phyloP scores from a whole-genome alignment of 2,797 vertebrate species.

The Coranthus polyacanthus region DNA sequence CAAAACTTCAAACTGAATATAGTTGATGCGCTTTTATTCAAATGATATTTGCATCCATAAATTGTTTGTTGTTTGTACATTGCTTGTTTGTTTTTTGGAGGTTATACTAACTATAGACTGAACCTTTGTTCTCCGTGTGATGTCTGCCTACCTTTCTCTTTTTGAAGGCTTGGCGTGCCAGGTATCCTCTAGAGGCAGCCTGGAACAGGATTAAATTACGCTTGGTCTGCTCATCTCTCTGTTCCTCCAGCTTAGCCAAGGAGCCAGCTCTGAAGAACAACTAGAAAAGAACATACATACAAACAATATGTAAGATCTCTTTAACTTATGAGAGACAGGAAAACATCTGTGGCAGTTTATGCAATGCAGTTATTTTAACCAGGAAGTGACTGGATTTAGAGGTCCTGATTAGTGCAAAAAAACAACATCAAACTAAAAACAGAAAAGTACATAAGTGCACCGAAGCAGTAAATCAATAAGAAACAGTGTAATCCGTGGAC shows the following conservation, averaged over 20 bases:
- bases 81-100: slow-evolving; percentile 9
- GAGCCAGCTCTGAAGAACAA: slow-evolving; percentile 97
- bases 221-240: slow-evolving; percentile 95
- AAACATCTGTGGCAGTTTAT: slow-evolving; percentile 22
- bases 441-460: slow-evolving; percentile 62
- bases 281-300: slow-evolving; percentile 77
- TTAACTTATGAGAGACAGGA: slow-evolving; percentile 29
- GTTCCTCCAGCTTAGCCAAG: slow-evolving; percentile 93
- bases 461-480: slow-evolving; percentile 70
- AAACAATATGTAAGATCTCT: slow-evolving; percentile 24
- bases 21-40: neutral
- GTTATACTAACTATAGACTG: neutral
- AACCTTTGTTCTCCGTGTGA: too few relatives aligned
- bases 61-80: neutral
- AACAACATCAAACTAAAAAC: slow-evolving; percentile 40
- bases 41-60: neutral
- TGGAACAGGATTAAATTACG: slow-evolving; percentile 94
- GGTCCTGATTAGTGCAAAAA: slow-evolving; percentile 20
- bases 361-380: slow-evolving; percentile 38
- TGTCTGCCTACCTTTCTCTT: slow-evolving; percentile 92
- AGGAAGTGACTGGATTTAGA: slow-evolving; percentile 30
- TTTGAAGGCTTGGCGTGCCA: slow-evolving; percentile 95
- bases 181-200: slow-evolving; percentile 93
- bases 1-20: neutral
- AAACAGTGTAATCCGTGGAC: slow-evolving; percentile 70